Evolutionary conservation across 1,140 invertebrate genomes (phyloP).

Genomic region (Drosophila busckii): DNA sequence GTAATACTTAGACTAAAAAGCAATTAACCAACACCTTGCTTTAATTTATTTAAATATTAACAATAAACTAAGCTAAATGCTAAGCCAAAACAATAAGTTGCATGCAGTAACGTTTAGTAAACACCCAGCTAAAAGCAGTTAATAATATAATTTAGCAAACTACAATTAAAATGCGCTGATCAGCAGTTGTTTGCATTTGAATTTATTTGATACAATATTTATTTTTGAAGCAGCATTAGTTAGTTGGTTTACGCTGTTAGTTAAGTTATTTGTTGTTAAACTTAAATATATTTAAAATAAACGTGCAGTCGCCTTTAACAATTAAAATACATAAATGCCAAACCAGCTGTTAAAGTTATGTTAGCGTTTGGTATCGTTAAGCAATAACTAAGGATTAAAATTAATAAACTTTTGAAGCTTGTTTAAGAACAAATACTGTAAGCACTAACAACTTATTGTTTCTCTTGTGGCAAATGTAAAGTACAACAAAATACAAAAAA

Average conservation of each 20-base stretch:
- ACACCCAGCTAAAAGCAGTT: slow-evolving; percentile 8
- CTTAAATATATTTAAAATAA: slow-evolving; percentile 21
- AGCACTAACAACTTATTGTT: slow-evolving; percentile 2
- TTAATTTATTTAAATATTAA: too few species aligned
- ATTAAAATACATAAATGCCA: slow-evolving; percentile 19
- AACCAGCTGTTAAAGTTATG: slow-evolving; percentile 3
- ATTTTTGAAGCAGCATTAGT: slow-evolving; percentile 20
- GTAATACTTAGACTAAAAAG: too few species aligned
- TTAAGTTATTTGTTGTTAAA: not conserved
- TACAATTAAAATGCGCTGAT: slow-evolving; percentile 39
- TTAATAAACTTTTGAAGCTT: slow-evolving; percentile 12
- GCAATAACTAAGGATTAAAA: not conserved
- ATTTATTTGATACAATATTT: slow-evolving; percentile 31
- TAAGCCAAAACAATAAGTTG: too few species aligned
- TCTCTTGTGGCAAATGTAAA: slow-evolving; percentile 20
- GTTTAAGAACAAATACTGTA: slow-evolving; percentile 3
- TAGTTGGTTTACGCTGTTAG: slow-evolving; percentile 12
- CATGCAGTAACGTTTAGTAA: too few species aligned
- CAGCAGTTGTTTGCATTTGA: slow-evolving; percentile 28
- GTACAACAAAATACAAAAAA: too few species aligned
- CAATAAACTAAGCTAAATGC: too few species aligned
- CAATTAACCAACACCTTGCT: too few species aligned
- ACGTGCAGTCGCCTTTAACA: slow-evolving; percentile 27
- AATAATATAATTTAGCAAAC: slow-evolving; percentile 13
- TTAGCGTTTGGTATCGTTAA: not conserved